Evolutionary conservation across 2,888 invertebrate genomes (phyloP).

Genomic region (Lamproptera curius): DNA sequence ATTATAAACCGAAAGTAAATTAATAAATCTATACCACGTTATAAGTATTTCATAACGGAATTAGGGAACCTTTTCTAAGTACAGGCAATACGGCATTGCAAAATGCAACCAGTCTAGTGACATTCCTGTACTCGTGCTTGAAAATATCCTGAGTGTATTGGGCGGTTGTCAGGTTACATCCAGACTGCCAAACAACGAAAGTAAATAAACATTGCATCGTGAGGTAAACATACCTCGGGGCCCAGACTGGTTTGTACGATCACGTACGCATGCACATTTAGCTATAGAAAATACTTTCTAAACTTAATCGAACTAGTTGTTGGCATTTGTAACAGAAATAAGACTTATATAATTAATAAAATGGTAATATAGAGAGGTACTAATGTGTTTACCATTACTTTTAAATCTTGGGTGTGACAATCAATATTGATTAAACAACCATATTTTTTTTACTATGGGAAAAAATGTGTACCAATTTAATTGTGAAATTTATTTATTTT

Average conservation of each 20-base stretch:
- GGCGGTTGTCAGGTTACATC: slow-evolving; percentile 40
- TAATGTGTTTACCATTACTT: no score
- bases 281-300: slow-evolving; percentile 51
- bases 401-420: no score
- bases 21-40: no score
- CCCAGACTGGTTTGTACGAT: slow-evolving; percentile 35
- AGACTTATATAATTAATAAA: not conserved
- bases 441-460: no score
- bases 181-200: slow-evolving; percentile 50
- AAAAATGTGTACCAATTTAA: no score
- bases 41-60: no score
- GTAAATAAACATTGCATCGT: slow-evolving; percentile 68
- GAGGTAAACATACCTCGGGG: slow-evolving; percentile 63
- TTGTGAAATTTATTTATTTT: no score
- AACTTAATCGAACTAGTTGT: slow-evolving; percentile 27
- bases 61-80: no score
- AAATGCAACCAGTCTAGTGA: slow-evolving; percentile 3
- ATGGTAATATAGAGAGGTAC: no score
- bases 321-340: slow-evolving; percentile 6
- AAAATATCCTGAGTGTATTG: slow-evolving; percentile 26
- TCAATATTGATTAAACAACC: no score
- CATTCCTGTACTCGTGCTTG: slow-evolving; percentile 1
- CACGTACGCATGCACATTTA: slow-evolving; percentile 44
- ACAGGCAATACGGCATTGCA: not conserved
- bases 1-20: no score